Evolutionary conservation across 2,113 vertebrate species (phyloP), one percentile per base, ranked within the genome.

Genomic region (Cyphomyrus plagiostoma): DNA sequence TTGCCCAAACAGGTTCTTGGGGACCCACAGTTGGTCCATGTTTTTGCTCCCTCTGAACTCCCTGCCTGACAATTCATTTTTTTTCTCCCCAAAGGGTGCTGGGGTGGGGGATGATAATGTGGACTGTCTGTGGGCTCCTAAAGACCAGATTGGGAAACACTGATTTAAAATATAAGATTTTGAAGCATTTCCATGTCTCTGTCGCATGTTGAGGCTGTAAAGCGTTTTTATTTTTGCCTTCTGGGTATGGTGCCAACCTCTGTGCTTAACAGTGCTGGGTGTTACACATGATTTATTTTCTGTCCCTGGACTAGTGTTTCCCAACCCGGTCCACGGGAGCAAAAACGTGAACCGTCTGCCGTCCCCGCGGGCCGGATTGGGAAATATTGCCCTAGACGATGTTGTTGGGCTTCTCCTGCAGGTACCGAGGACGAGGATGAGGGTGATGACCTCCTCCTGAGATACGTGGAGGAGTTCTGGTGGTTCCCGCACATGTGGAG

Each of bases 401-500:
- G 85, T 46, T 88, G 2, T 52, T 26, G 85, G 49, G 10, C 3
- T 26, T 23, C 11, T 42, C 39, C 80, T 35, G 74, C 5, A 99
- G 98, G 98, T 46, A 98, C 97, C 0, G 94, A 94, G 86, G 97
- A 98, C 56, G 98, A 99, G 87, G 98, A 99, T 35, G 96, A 97
- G 89, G 98, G 98, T 0, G 98, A 99, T 45, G 98, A 99, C 91
- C 93, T 96, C 77, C 92, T 99, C 66, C 66, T 99, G 91, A 96
- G 96, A 7, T 98, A 97, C 11, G 98, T 98, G 39, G 96, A 97
- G 90, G 97, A 99, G 93, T 99, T 99, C 95, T 99, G 98, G 98
- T 99, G 98, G 98, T 99, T 99, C 91, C 98, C 98, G 62, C 98
- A 99, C 91, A 99, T 99, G 98, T 99, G 98, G 98, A 99, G 98